Evolutionary conservation across 2,113 vertebrate species (phyloP), one percentile per base, ranked within the genome.

Genomic region (Lycaon pictus): DNA sequence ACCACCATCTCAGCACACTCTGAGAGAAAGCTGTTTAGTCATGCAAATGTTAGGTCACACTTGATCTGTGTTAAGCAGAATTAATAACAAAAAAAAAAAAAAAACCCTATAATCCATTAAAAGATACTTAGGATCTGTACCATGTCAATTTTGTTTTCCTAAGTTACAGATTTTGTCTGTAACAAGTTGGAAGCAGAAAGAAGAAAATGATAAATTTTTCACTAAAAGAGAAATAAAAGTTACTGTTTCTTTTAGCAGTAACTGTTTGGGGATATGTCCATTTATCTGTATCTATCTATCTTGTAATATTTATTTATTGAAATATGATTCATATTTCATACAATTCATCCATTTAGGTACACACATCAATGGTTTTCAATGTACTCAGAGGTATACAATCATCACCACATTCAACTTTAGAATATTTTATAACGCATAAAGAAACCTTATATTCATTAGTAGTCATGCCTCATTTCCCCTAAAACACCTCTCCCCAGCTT

Each of bases 201-300:
- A 85, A 93, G 29, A 77, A 62, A 96, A 55, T 13, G 83, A 80
- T 37, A 65, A 93, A 72, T 19, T 89, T 92, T 53, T 93, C 35
- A 32, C 79, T 62, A 48, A 80, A 96, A 90, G 19, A 87, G 43
- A 60, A 91, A 88, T 51, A 27, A 81, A 84, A 85, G 27, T 84
- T 89, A 77, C 60, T 83, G 0, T 93, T 71, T 79, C 37, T 85
- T 86, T 63, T 63, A 74, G 63, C 29, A 94, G 74, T 56, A 94
- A 65, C 11, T 80, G 29, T 4, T 12, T 51, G 35, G 5, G 20
- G 43, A 11, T 56, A 62, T 55, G 3, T n/a, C 11, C n/a, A 63
- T 48, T 19, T 62, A 84, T 62, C 2, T 17, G 20, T 60, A 60
- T 16, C 16, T 32, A 58, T 58, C 58, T 51, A 32, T 27, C 71